Conservation (phyloP, 35 echinoderm and acorn worm genomes). For the Apostichopus californicus region DNA sequence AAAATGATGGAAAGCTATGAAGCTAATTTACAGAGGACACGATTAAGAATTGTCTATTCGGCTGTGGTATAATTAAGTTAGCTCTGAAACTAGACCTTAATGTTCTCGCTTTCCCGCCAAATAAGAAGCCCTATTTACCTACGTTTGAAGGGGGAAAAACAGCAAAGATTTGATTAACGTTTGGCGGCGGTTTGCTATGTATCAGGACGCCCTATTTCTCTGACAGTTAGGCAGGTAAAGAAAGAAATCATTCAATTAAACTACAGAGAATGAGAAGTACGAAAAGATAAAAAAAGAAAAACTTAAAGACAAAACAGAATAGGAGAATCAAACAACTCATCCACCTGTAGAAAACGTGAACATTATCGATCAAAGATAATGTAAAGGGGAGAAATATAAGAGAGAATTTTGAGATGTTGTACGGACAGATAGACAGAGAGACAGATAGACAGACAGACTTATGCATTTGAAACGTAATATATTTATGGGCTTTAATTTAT, state of each 20-base stretch:
- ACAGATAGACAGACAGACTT: no score
- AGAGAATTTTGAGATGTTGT: no score
- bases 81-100: constrained; percentile 36
- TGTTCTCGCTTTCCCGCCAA: constrained; percentile 22
- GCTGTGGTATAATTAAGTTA: constrained; percentile 21
- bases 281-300: background rate
- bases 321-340: background rate
- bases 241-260: constrained; percentile 47
- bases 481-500: no score
- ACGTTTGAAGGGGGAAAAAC: background rate
- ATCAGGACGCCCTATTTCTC: constrained; percentile 49
- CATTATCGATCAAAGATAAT: background rate
- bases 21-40: constrained; percentile 39
- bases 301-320: constrained; percentile 9
- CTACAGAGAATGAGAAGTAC: background rate
- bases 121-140: constrained; percentile 29
- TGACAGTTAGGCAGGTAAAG: background rate
- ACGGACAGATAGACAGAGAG: no score
- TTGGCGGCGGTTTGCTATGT: constrained; percentile 21
- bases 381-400: no score
- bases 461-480: no score
- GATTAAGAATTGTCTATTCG: constrained; percentile 36
- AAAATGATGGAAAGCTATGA: constrained; percentile 39
- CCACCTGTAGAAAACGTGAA: constrained; percentile 12
- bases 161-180: constrained; percentile 37